These are phyloP conservation scores for Drosophila leontia DNA, from an alignment of 1,140 invertebrate species.

Conservation along the genomic window DNA sequence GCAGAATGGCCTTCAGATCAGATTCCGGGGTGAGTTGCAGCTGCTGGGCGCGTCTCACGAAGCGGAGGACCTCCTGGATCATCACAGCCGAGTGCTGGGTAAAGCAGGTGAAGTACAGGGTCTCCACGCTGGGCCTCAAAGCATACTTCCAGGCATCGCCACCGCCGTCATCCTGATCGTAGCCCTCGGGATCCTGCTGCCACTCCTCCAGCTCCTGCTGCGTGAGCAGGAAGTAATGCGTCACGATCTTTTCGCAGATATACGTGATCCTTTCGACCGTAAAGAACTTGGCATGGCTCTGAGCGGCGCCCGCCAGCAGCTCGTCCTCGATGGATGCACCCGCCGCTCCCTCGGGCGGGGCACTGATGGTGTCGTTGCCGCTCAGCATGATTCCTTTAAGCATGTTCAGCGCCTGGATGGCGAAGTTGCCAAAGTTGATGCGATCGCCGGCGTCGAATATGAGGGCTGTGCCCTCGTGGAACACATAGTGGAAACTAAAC, in stretches of 20 bases:
- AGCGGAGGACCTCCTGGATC: conserved; percentile 90
- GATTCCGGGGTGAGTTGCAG: conserved; percentile 87
- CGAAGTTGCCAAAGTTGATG: conserved; percentile 74
- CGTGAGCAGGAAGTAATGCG: conserved; percentile 94
- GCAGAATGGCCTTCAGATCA: conserved; percentile 91
- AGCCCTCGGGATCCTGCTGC: conserved; percentile 96
- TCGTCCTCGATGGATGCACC: conserved; percentile 52
- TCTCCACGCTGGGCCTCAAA: conserved; percentile 94
- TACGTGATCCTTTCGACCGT: conserved; percentile 89
- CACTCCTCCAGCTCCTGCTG: conserved; percentile 94
- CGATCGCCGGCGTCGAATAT: conserved; percentile 91
- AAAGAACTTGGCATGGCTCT: conserved; percentile 89
- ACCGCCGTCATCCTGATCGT: conserved; percentile 93
- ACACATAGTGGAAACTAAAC: conserved; percentile 93
- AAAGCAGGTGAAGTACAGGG: conserved; percentile 93
- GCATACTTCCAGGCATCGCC: conserved; percentile 97
- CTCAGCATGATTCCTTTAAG: conserved; percentile 93
- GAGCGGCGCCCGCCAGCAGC: conserved; percentile 73
- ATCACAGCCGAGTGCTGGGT: conserved; percentile 91
- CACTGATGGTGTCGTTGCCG: conserved; percentile 85
- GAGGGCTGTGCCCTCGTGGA: conserved; percentile 88
- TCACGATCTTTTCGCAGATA: conserved; percentile 93
- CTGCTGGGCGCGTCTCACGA: conserved; percentile 88
- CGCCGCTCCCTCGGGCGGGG: conserved; percentile 15
- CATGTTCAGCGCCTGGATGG: conserved; percentile 89